A percentile compares a stretch with the other conserved stretches of the same genome.
Conservation (phyloP, 1,140 invertebrate species). For the Drosophila pruinosa region DNA sequence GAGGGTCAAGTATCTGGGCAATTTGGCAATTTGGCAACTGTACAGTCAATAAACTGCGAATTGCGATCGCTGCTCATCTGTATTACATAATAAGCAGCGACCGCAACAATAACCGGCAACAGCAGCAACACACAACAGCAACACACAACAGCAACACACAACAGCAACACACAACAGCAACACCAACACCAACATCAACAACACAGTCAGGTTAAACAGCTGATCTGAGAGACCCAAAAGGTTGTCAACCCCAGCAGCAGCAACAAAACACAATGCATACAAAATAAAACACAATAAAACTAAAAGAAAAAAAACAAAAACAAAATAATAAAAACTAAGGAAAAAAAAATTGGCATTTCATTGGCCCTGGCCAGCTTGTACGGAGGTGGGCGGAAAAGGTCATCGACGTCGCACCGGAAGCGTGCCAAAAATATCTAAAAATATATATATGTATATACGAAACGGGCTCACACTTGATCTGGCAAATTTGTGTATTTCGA, state of each 20-base stretch:
- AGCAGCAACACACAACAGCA: constrained; percentile 5
- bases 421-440: constrained; percentile 76
- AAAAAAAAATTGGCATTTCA: constrained; percentile 31
- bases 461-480: constrained; percentile 3
- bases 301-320: constrained; percentile 16
- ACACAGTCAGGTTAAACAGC: constrained; percentile 40
- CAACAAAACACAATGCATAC: constrained; percentile 29
- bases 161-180: neutral
- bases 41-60: constrained; percentile 64
- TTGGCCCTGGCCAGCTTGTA: constrained; percentile 33
- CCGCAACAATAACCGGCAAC: constrained; percentile 6
- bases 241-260: constrained; percentile 51
- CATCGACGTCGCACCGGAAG: constrained; percentile 67
- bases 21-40: neutral
- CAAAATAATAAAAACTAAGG: constrained; percentile 15
- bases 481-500: constrained; percentile 1
- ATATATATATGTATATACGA: constrained; percentile 8
- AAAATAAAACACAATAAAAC: constrained; percentile 18
- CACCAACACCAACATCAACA: constrained; percentile 3
- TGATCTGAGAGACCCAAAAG: constrained; percentile 50
- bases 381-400: constrained; percentile 53
- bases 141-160: constrained; percentile 1
- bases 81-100: constrained; percentile 68
- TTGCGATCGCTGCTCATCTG: constrained; percentile 56
- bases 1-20: constrained; percentile 26